Conservation (phyloP, 2,113 vertebrate species). For the Semnornis frantzii region DNA sequence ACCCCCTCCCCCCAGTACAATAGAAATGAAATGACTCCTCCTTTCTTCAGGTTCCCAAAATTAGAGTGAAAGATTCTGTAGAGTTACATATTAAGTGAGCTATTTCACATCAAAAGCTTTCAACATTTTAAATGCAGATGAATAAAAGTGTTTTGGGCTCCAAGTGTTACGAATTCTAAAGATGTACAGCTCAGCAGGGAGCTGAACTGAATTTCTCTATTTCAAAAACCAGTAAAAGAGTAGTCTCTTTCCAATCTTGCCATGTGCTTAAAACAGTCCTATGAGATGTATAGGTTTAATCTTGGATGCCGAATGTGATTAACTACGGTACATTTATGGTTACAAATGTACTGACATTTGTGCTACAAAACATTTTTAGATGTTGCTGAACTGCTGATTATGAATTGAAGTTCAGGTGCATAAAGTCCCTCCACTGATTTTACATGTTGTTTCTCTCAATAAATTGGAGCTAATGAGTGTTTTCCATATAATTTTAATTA, state of each 20-base stretch:
- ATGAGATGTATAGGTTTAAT: neutral
- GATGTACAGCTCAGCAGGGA: neutral
- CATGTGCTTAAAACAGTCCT: neutral
- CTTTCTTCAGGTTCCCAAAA: neutral
- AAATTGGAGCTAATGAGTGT: neutral
- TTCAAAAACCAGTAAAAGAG: neutral
- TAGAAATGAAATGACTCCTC: neutral
- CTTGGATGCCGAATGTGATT: neutral
- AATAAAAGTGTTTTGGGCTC: neutral
- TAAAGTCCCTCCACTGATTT: neutral
- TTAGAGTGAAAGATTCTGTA: neutral
- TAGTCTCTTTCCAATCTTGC: neutral
- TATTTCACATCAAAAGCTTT: neutral
- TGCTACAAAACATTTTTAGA: neutral
- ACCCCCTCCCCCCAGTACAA: too few relatives aligned
- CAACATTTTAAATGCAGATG: neutral
- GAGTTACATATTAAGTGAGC: neutral
- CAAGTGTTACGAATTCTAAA: neutral
- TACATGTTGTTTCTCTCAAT: neutral
- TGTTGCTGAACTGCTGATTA: neutral
- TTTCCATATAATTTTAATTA: neutral
- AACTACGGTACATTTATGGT: neutral
- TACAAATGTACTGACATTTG: neutral
- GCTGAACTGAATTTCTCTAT: neutral
- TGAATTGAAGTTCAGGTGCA: slow-evolving; percentile 20